phyloP scores from a whole-genome alignment of 2,888 invertebrate species.

The Fragum whitleyi region DNA sequence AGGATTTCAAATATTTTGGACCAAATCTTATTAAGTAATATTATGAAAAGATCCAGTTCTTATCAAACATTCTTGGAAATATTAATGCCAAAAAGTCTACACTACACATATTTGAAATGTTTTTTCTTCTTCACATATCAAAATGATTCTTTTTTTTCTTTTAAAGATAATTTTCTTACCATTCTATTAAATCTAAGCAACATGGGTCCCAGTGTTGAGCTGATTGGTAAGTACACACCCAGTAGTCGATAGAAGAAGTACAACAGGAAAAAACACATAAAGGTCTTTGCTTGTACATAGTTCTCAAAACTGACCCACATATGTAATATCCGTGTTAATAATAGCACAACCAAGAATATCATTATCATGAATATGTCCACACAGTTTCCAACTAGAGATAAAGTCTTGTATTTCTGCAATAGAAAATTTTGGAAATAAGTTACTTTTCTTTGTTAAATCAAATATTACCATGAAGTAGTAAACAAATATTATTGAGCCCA shows the following conservation, averaged over 20 bases:
- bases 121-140: too few relatives aligned
- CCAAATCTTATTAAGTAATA: too few relatives aligned
- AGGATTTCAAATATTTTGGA: too few relatives aligned
- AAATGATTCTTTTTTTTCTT: too few relatives aligned
- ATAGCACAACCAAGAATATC: conserved; percentile 78
- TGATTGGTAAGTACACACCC: conserved; percentile 85
- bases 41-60: too few relatives aligned
- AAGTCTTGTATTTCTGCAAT: conserved; percentile 67
- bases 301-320: conserved; percentile 68
- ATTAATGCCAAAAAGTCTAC: too few relatives aligned
- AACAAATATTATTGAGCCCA: too few relatives aligned
- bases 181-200: conserved; percentile 85
- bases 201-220: conserved; percentile 86
- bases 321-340: conserved; percentile 78
- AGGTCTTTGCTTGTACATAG: conserved; percentile 81
- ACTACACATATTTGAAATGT: too few relatives aligned
- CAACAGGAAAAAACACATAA: conserved; percentile 84
- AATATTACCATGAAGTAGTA: too few relatives aligned
- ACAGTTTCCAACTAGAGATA: conserved; percentile 65
- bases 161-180: conserved; percentile 63
- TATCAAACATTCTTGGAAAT: too few relatives aligned
- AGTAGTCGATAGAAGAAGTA: conserved; percentile 86
- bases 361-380: conserved; percentile 73
- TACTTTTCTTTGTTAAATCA: too few relatives aligned
- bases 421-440: neutral